phyloP scores from a whole-genome alignment of 2,113 vertebrate genomes.

The Aleadryas rufinucha region DNA sequence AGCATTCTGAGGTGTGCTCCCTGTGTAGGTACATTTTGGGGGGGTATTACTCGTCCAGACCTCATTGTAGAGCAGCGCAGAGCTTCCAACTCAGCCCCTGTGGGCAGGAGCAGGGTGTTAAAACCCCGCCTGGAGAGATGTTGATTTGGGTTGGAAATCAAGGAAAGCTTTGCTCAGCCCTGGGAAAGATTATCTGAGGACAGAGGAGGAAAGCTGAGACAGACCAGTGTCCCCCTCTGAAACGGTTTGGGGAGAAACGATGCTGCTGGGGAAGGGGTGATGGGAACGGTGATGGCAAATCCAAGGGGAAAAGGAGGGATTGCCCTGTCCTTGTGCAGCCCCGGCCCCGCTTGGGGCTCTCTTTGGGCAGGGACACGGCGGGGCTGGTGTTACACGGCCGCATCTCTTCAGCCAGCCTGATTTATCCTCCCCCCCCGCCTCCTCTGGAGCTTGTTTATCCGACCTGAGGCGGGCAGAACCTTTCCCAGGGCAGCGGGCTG shows the following conservation, averaged over 20 bases:
- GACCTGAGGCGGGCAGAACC: fast-evolving
- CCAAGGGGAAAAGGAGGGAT: fast-evolving
- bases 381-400: neutral
- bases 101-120: neutral
- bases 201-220: neutral
- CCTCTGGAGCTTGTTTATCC: neutral
- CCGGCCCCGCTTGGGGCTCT: neutral
- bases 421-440: neutral
- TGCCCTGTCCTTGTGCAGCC: neutral
- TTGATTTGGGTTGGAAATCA: neutral
- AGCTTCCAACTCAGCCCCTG: neutral
- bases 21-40: neutral
- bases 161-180: neutral
- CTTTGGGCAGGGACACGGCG: fast-evolving
- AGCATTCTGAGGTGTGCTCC: neutral
- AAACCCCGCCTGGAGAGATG: neutral
- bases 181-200: neutral
- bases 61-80: fast-evolving
- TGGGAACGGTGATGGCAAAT: neutral
- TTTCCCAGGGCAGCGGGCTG: neutral
- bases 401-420: neutral
- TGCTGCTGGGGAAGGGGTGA: neutral
- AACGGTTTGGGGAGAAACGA: fast-evolving
- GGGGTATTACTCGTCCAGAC: fast-evolving
- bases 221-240: fast-evolving